A percentile compares a stretch with the other conserved stretches of the same genome.
Conservation (phyloP, 2,888 invertebrate species). For the Lepetodrilus schrolli region DNA sequence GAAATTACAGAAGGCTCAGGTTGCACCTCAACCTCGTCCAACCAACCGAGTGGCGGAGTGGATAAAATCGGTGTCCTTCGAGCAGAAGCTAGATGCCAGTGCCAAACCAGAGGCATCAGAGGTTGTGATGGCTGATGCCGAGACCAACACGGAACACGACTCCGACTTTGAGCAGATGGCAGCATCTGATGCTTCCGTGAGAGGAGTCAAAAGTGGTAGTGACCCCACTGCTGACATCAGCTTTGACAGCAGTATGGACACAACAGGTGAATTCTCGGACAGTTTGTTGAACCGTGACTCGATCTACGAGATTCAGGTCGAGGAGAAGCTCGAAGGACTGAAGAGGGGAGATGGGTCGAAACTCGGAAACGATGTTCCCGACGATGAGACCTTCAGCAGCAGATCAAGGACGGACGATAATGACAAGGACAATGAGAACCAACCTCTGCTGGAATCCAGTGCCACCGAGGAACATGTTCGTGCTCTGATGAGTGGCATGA, state of each 20-base stretch:
- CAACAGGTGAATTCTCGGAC: slow-evolving; percentile 43
- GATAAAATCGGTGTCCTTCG: slow-evolving; percentile 68
- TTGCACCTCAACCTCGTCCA: slow-evolving; percentile 56
- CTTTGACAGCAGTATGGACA: slow-evolving; percentile 61
- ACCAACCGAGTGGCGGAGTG: slow-evolving; percentile 71
- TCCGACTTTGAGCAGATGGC: slow-evolving; percentile 50
- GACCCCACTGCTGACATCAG: slow-evolving; percentile 51
- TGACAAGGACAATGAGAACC: slow-evolving; percentile 37
- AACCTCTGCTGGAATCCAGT: slow-evolving; percentile 14
- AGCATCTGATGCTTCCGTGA: slow-evolving; percentile 28
- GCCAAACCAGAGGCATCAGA: neutral
- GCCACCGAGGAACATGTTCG: slow-evolving; percentile 21
- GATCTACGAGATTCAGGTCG: slow-evolving; percentile 72
- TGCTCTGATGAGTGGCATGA: slow-evolving; percentile 4
- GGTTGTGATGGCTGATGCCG: slow-evolving; percentile 45
- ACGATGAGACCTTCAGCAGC: slow-evolving; percentile 69
- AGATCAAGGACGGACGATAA: slow-evolving; percentile 59
- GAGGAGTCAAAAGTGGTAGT: neutral
- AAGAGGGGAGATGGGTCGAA: slow-evolving; percentile 48
- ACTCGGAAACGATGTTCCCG: slow-evolving; percentile 49
- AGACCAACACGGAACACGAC: slow-evolving; percentile 52
- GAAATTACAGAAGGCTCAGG: slow-evolving; percentile 52
- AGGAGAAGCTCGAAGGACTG: slow-evolving; percentile 66
- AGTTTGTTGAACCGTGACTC: slow-evolving; percentile 62
- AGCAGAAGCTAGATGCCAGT: slow-evolving; percentile 39